These are phyloP conservation scores for Resseliella maxima DNA, from an alignment of 2,888 invertebrate genomes.

Conservation along the genomic window DNA sequence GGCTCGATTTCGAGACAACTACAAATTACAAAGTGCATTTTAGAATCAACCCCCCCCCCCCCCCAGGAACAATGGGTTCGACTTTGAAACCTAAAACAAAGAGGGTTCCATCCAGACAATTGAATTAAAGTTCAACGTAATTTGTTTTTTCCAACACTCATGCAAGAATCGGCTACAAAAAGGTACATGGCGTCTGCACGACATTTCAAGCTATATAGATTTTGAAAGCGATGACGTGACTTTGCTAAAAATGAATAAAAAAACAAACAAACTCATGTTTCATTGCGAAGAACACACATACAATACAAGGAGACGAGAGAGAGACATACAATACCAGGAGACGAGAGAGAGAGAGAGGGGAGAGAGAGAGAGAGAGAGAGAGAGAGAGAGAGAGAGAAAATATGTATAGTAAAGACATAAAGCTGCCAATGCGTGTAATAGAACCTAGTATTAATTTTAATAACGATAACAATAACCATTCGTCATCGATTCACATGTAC, in stretches of 20 bases:
- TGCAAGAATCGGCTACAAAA: neutral
- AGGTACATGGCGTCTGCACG: conserved; percentile 6
- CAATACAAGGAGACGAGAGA: too few species aligned
- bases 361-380: neutral
- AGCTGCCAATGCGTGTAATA: conserved; percentile 53
- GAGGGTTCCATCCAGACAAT: conserved; percentile 44
- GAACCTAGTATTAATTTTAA: conserved; percentile 45
- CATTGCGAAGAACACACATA: neutral
- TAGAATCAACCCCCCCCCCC: neutral
- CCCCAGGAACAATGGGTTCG: neutral
- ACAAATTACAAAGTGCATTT: neutral
- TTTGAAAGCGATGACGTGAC: conserved; percentile 9
- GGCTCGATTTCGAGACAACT: neutral
- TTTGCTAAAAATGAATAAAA: neutral
- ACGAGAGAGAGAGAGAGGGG: too few species aligned
- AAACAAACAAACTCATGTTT: neutral
- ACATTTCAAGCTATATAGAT: neutral
- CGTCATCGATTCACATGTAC: conserved; percentile 44
- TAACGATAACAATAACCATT: conserved; percentile 54
- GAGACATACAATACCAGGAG: too few species aligned
- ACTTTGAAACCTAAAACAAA: conserved; percentile 33
- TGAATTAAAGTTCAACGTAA: conserved; percentile 8
- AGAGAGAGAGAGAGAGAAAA: neutral
- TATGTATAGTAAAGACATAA: neutral
- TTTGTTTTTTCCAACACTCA: neutral